Evolutionary conservation across 2,888 invertebrate genomes (phyloP).

Genomic region (Amphipyra berbera): DNA sequence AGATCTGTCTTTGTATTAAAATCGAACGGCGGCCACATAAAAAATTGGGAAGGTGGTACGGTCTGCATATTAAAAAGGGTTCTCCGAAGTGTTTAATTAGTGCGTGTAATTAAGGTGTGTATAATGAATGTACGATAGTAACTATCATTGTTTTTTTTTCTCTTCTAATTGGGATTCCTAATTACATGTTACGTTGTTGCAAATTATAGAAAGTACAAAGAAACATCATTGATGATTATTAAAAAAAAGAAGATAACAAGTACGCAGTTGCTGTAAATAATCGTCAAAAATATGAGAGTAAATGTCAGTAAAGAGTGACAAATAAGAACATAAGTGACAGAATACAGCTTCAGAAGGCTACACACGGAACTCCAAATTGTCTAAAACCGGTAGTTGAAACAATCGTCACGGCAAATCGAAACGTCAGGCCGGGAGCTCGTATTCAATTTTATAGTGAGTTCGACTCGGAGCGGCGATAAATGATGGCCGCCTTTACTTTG

Average conservation of each 20-base stretch:
- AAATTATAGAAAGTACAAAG: slow-evolving; percentile 9
- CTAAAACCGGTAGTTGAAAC: slow-evolving; percentile 84
- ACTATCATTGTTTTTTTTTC: slow-evolving; percentile 31
- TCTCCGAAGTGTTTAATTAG: slow-evolving; percentile 60
- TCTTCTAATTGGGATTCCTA: slow-evolving; percentile 27
- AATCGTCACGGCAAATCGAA: slow-evolving; percentile 81
- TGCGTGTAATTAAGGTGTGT: slow-evolving; percentile 47
- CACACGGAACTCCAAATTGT: slow-evolving; percentile 74
- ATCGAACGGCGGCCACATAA: slow-evolving; percentile 72
- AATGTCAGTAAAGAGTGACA: slow-evolving; percentile 43
- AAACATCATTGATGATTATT: background rate
- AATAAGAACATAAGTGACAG: slow-evolving; percentile 55
- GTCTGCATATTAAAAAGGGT: slow-evolving; percentile 59
- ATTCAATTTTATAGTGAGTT: slow-evolving; percentile 72
- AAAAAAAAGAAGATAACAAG: background rate
- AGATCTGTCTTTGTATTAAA: slow-evolving; percentile 89
- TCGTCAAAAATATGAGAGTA: slow-evolving; percentile 30
- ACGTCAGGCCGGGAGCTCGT: slow-evolving; percentile 68
- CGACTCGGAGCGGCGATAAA: slow-evolving; percentile 66
- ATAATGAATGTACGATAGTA: slow-evolving; percentile 39
- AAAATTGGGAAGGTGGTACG: slow-evolving; percentile 63
- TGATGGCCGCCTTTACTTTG: slow-evolving; percentile 65
- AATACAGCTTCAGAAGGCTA: slow-evolving; percentile 53
- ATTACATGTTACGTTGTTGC: slow-evolving; percentile 21
- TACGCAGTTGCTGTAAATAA: slow-evolving; percentile 9